Conservation (phyloP, 2,797 vertebrate genomes). For the Xenentodon cancila region DNA sequence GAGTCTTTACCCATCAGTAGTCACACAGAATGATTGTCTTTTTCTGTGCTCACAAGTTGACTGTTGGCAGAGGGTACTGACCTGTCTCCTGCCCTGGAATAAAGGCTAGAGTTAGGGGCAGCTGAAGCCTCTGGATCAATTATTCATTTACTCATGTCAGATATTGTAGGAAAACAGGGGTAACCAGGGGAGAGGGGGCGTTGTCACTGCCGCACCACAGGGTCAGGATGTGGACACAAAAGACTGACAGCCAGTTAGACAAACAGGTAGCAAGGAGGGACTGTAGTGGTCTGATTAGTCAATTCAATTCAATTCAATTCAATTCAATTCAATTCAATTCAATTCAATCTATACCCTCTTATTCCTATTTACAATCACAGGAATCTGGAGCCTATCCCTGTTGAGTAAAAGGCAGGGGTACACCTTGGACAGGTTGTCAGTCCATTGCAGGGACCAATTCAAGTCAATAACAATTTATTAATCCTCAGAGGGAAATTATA, state of each 20-base stretch:
- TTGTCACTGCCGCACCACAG: slow-evolving; percentile 38
- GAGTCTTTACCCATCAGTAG: slow-evolving; percentile 56
- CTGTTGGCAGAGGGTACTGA: slow-evolving; percentile 31
- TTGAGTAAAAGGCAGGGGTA: too few relatives aligned
- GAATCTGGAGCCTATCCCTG: too few relatives aligned
- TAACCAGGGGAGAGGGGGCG: neutral
- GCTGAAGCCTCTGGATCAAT: slow-evolving; percentile 70
- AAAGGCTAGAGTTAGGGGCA: slow-evolving; percentile 59
- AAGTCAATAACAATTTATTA: too few relatives aligned
- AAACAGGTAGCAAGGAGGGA: slow-evolving; percentile 20
- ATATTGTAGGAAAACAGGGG: slow-evolving; percentile 61
- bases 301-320: too few relatives aligned
- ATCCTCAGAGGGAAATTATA: too few relatives aligned
- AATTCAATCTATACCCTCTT: too few relatives aligned
- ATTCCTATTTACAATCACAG: too few relatives aligned
- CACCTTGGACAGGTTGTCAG: too few relatives aligned
- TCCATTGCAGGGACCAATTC: too few relatives aligned
- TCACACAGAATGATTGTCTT: slow-evolving; percentile 57
- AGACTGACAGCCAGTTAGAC: slow-evolving; percentile 21
- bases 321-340: too few relatives aligned
- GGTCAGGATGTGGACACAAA: slow-evolving; percentile 58
- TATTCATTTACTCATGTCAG: slow-evolving; percentile 74
- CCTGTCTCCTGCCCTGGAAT: slow-evolving; percentile 60
- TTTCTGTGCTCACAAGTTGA: slow-evolving; percentile 49
- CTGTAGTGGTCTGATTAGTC: slow-evolving; percentile 11